Percentiles rank a stretch among this genome's conserved stretches.
These are phyloP conservation scores for Trissolcus brochymenae DNA, from an alignment of 2,888 invertebrate species.

Conservation along the genomic window DNA sequence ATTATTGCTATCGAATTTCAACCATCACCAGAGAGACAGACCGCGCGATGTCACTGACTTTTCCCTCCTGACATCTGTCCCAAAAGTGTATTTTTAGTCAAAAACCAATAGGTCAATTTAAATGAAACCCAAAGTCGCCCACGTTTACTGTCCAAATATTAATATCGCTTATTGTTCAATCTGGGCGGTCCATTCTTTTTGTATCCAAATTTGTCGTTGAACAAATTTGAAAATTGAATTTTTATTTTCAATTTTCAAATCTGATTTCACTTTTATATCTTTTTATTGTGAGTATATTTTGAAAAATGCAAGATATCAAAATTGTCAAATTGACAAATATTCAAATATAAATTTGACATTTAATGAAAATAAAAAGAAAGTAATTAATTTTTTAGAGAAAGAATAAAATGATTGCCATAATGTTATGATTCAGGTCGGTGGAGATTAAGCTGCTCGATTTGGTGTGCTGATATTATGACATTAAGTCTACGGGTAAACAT, in stretches of 20 bases:
- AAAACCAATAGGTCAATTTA: conserved; percentile 23
- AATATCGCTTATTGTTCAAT: background rate
- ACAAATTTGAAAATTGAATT: too few species aligned
- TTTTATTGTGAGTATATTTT: too few species aligned
- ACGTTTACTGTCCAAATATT: conserved; percentile 34
- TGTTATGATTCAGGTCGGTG: conserved; percentile 1
- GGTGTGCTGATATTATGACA: conserved; percentile 49
- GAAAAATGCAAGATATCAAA: too few species aligned
- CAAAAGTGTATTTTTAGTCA: conserved; percentile 19
- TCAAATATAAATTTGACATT: background rate
- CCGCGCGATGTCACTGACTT: conserved; percentile 30
- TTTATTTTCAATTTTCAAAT: too few species aligned
- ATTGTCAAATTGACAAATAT: too few species aligned
- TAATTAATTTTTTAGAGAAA: too few species aligned
- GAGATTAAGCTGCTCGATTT: conserved; percentile 41
- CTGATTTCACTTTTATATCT: too few species aligned
- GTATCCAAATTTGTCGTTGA: too few species aligned
- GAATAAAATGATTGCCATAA: too few species aligned
- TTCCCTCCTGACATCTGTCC: conserved; percentile 18
- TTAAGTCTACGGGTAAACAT: conserved; percentile 51
- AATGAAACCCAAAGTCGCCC: conserved; percentile 9
- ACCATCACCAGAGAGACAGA: conserved; percentile 4
- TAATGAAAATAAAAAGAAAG: background rate
- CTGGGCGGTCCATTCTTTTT: too few species aligned
- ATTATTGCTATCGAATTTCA: conserved; percentile 26